These are phyloP conservation scores for Spodoptera littoralis DNA, from an alignment of 2,888 invertebrate genomes.

Conservation along the genomic window DNA sequence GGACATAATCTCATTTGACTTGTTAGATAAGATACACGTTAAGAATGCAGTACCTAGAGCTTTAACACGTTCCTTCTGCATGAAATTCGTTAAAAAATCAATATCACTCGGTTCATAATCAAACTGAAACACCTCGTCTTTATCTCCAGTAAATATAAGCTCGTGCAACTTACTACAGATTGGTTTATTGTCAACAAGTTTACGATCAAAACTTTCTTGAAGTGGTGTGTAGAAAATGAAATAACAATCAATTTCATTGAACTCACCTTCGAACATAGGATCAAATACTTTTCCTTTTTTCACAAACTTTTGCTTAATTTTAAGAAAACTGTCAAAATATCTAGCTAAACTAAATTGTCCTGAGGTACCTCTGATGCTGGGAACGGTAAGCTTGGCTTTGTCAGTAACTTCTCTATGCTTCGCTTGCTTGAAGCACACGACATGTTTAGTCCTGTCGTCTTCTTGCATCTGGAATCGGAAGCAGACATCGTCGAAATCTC, in stretches of 20 bases:
- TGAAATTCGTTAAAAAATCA: conserved; percentile 52
- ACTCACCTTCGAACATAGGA: conserved; percentile 61
- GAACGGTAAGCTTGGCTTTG: conserved; percentile 57
- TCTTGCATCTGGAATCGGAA: conserved; percentile 56
- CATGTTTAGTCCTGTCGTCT: conserved; percentile 38
- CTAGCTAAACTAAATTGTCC: conserved; percentile 60
- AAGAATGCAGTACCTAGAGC: conserved; percentile 57
- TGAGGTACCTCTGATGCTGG: conserved; percentile 51
- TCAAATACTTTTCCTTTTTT: conserved; percentile 41
- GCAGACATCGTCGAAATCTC: conserved; percentile 66
- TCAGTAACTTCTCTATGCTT: conserved; percentile 63
- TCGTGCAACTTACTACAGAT: conserved; percentile 52
- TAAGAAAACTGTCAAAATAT: conserved; percentile 65
- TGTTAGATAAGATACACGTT: conserved; percentile 53
- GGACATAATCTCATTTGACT: conserved; percentile 56
- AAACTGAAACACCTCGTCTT: conserved; percentile 56
- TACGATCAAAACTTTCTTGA: conserved; percentile 54
- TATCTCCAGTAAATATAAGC: conserved; percentile 54
- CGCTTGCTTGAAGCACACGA: conserved; percentile 63
- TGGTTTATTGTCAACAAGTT: conserved; percentile 35
- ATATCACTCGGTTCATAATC: conserved; percentile 53
- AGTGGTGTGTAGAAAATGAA: conserved; percentile 64
- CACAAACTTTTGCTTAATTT: conserved; percentile 59
- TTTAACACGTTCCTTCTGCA: conserved; percentile 57
- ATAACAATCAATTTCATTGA: conserved; percentile 55